Evolutionary conservation across 1,140 invertebrate genomes (phyloP).

Genomic region (Drosophila insularis): DNA sequence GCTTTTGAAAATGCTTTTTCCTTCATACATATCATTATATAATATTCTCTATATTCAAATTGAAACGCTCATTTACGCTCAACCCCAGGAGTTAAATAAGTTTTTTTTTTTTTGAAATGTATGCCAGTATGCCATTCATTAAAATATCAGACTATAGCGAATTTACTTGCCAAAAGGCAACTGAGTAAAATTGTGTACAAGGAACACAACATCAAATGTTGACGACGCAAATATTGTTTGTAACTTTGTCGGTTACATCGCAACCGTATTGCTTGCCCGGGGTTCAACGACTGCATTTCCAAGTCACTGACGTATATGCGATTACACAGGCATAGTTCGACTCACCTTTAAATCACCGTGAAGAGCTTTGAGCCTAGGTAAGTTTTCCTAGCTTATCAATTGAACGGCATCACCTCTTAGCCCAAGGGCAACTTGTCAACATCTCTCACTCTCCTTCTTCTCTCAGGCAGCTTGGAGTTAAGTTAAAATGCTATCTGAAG

Average conservation of each 20-base stretch:
- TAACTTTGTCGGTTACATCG: constrained; percentile 25
- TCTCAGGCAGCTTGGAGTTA: background rate
- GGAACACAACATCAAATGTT: background rate
- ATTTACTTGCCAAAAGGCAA: background rate
- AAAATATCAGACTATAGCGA: no score
- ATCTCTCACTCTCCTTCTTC: background rate
- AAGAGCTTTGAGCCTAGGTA: constrained; percentile 24
- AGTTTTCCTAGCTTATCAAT: constrained; percentile 22
- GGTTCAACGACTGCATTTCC: constrained; percentile 41
- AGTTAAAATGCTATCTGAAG: background rate
- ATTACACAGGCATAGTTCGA: constrained; percentile 10
- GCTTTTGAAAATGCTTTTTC: no score
- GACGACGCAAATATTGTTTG: constrained; percentile 28
- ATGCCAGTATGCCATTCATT: no score
- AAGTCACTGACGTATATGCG: constrained; percentile 51
- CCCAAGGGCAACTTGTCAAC: constrained; percentile 34
- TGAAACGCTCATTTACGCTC: no score
- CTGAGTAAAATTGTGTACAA: background rate
- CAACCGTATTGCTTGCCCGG: constrained; percentile 8
- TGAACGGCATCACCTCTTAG: background rate
- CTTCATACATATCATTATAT: no score
- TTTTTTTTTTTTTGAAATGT: no score
- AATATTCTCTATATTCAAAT: no score
- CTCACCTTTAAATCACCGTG: constrained; percentile 78
- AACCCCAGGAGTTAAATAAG: no score